A percentile compares a stretch with the other conserved stretches of the same genome.
Conservation (phyloP, 1,140 invertebrate species). For the Papilio polytes region DNA sequence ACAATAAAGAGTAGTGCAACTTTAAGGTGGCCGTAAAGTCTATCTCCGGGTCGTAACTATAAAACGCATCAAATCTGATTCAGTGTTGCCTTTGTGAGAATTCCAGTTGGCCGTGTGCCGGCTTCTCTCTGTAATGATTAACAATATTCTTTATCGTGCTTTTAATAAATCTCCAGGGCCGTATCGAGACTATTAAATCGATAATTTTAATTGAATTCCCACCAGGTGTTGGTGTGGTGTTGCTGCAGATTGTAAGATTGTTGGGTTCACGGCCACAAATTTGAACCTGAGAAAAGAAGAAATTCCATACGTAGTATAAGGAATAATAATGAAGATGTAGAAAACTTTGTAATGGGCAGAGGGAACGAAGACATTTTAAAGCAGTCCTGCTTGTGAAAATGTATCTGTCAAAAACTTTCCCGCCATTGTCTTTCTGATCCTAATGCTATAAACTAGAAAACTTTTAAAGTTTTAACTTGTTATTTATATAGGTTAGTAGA, state of each 20-base stretch:
- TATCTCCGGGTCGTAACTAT: constrained; percentile 64
- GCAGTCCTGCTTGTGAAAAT: too few relatives aligned
- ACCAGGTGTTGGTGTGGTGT: constrained; percentile 67
- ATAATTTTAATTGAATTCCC: constrained; percentile 70
- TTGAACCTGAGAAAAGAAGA: neutral
- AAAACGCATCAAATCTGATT: constrained; percentile 73
- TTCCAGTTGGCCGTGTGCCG: constrained; percentile 56
- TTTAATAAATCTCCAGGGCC: constrained; percentile 60
- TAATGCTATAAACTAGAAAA: too few relatives aligned
- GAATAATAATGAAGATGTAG: neutral
- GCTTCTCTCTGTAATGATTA: constrained; percentile 51
- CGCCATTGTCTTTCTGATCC: too few relatives aligned
- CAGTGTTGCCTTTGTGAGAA: constrained; percentile 63
- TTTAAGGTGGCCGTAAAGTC: constrained; percentile 60
- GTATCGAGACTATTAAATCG: constrained; percentile 60
- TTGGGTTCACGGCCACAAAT: neutral
- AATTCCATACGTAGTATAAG: neutral
- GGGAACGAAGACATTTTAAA: too few relatives aligned
- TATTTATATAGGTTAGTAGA: too few relatives aligned
- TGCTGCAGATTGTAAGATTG: constrained; percentile 5
- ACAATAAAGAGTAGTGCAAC: constrained; percentile 28
- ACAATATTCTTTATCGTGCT: constrained; percentile 61
- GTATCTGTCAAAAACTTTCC: too few relatives aligned
- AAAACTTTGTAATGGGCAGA: neutral
- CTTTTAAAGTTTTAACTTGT: too few relatives aligned